Evolutionary conservation across 2,797 vertebrate genomes (phyloP).

Genomic region (Urocyon cinereoargenteus): DNA sequence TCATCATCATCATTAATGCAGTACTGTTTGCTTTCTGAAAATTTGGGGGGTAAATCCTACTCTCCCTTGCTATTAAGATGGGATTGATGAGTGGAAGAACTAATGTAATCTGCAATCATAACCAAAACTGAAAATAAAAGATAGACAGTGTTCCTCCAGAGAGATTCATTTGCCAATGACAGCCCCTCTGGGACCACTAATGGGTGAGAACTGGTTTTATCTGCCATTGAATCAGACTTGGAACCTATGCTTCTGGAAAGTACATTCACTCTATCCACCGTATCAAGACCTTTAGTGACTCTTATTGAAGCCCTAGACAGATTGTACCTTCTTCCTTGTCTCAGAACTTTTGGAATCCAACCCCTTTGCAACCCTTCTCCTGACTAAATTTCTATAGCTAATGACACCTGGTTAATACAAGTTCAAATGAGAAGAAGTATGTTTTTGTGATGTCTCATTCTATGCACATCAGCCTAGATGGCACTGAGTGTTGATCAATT

Average conservation of each 20-base stretch:
- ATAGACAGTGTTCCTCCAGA: background rate
- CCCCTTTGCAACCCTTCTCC: background rate
- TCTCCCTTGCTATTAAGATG: conserved; percentile 26
- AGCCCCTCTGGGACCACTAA: background rate
- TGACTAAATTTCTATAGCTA: background rate
- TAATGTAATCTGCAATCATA: conserved; percentile 12
- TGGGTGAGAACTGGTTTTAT: background rate
- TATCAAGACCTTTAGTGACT: background rate
- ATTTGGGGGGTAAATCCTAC: background rate
- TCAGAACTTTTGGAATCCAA: background rate
- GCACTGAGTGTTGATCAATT: background rate
- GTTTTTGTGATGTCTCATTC: background rate
- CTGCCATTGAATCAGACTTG: background rate
- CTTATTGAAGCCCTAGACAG: background rate
- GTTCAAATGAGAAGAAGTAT: conserved; percentile 38
- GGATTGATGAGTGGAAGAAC: background rate
- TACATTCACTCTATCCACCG: background rate
- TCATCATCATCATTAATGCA: background rate
- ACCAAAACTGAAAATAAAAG: background rate
- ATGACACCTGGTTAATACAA: background rate
- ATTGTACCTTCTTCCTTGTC: background rate
- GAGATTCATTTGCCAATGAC: background rate
- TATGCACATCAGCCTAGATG: background rate
- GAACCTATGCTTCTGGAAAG: background rate
- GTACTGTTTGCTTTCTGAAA: conserved; percentile 15